These are phyloP conservation scores for Acyrthosiphon pisum DNA, from an alignment of 1,140 invertebrate species.

Conservation along the genomic window DNA sequence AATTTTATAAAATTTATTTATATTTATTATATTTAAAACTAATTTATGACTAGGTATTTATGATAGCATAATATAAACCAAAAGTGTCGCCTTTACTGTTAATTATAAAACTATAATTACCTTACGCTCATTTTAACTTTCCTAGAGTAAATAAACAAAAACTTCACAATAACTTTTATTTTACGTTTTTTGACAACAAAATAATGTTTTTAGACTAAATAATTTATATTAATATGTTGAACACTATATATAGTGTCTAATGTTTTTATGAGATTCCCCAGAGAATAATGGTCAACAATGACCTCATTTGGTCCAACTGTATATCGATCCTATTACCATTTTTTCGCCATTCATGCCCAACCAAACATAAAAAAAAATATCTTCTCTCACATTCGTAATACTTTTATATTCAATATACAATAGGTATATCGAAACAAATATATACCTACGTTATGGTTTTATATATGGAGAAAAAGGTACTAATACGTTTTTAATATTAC, in stretches of 20 bases:
- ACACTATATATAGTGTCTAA: neutral
- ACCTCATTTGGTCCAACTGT: constrained; percentile 50
- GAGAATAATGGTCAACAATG: constrained; percentile 50
- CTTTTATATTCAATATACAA: neutral
- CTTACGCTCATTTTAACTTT: neutral
- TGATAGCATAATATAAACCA: neutral
- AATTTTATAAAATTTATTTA: neutral
- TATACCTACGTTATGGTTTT: neutral
- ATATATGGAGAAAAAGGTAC: neutral
- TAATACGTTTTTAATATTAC: neutral
- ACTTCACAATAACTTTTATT: neutral
- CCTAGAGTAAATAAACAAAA: neutral
- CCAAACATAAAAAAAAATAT: neutral
- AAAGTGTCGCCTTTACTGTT: neutral
- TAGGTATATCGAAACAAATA: neutral
- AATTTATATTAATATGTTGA: neutral
- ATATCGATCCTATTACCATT: constrained; percentile 49
- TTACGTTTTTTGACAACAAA: neutral
- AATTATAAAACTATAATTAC: neutral
- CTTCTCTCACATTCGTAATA: constrained; percentile 20
- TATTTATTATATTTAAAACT: too few relatives aligned
- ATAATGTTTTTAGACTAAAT: neutral
- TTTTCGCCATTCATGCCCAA: neutral
- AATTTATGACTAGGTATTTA: neutral
- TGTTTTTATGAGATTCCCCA: neutral